Conservation (phyloP, 2,113 vertebrate genomes). For the Stomatorhinus ivindoensis region DNA sequence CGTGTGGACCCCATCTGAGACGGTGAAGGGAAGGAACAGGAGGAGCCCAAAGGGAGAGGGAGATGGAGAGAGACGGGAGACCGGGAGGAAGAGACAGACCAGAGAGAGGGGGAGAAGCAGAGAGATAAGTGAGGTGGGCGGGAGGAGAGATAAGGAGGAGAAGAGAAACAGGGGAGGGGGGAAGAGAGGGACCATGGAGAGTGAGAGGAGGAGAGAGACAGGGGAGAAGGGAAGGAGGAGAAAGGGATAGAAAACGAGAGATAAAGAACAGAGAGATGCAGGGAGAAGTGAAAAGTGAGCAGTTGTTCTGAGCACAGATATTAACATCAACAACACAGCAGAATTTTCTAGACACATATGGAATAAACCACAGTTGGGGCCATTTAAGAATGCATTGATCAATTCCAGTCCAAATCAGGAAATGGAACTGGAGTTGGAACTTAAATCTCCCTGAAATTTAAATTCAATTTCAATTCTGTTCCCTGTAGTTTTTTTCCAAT, state of each 20-base stretch:
- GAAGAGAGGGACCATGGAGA: too few relatives aligned
- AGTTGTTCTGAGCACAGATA: neutral
- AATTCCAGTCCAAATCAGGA: too few relatives aligned
- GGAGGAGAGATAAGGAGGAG: neutral
- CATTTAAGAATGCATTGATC: too few relatives aligned
- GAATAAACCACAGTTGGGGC: too few relatives aligned
- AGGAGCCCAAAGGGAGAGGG: neutral
- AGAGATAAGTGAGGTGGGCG: neutral
- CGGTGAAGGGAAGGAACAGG: neutral
- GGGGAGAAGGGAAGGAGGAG: neutral
- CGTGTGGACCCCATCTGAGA: constrained; percentile 77
- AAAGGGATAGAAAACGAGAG: neutral
- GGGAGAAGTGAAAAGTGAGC: neutral
- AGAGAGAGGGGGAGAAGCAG: neutral
- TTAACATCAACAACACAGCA: neutral
- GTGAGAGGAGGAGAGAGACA: neutral
- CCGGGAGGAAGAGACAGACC: neutral
- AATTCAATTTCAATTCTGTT: too few relatives aligned
- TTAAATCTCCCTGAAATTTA: too few relatives aligned
- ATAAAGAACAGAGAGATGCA: neutral
- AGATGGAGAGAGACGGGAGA: neutral
- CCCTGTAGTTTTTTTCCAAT: too few relatives aligned
- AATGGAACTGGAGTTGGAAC: too few relatives aligned
- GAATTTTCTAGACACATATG: neutral
- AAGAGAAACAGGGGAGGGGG: neutral